Evolutionary conservation across 1,140 invertebrate species (phyloP), one percentile per base, ranked within the genome.

Genomic region (Scaptomyza pallida): DNA sequence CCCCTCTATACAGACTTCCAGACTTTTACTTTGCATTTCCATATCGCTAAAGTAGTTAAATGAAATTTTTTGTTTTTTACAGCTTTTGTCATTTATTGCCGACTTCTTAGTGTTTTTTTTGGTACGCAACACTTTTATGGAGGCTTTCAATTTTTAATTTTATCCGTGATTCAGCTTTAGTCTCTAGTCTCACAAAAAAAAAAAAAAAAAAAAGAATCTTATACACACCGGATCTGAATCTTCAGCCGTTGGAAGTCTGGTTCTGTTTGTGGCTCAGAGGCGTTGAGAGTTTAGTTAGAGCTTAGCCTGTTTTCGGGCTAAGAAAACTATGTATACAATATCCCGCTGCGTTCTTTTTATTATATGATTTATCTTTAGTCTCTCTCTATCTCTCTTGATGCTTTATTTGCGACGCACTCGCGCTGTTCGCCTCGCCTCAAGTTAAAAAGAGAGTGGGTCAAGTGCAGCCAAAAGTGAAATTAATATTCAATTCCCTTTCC

Each of bases 391-490:
- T 6, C 26, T 30, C 21, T 44, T 30, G 50, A 21, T 63, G 45
- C 47, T 30, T 30, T 8, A 47, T 40, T 21, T 33, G 47, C 40
- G 30, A 54, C 37, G 52, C 47, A 61, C 55, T 63, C 45, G 69
- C 73, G 77, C 59, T 81, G n/a, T n/a, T n/a, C n/a, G n/a, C n/a
- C n/a, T 77, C 73, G 62, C 55, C 43, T 78, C 47, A 41, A 62
- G 37, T 81, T 78, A 74, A 78, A 70, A 78, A 60, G 64, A 85
- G 80, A 86, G 82, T 86, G 81, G 81, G 81, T 86, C 81, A 86
- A 86, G 81, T 86, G 81, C 81, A 86, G 81, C 74, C 81, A 86
- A 86, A 86, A 86, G 81, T 86, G 81, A 86, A 86, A 86, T 85
- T 81, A 80, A 81, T 76, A 80, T 80, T 80, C 67, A 50, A 33